Conservation (phyloP, 2,888 invertebrate genomes). For the Ormyrus nitidulus region DNA sequence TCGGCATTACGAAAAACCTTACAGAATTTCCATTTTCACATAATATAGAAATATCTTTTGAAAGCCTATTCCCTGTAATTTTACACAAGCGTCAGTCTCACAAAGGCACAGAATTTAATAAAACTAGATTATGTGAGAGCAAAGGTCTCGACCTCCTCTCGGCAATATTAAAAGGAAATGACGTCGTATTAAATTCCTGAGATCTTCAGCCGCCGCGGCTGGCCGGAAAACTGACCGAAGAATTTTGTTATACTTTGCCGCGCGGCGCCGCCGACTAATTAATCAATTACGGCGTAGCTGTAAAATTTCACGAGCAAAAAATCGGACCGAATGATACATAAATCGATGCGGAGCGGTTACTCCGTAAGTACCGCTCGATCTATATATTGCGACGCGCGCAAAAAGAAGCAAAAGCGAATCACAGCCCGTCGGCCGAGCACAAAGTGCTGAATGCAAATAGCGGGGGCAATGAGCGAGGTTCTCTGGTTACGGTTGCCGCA, state of each 20-base stretch:
- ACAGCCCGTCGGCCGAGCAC: slow-evolving; percentile 7
- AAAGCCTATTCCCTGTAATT: too few relatives aligned
- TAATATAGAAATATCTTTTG: too few relatives aligned
- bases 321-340: too few relatives aligned
- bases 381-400: not conserved
- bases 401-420: slow-evolving; percentile 28
- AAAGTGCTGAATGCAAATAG: slow-evolving; percentile 15
- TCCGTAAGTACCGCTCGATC: slow-evolving; percentile 23
- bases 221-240: too few relatives aligned
- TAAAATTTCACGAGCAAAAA: too few relatives aligned
- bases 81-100: not conserved
- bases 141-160: not conserved
- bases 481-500: slow-evolving; percentile 27
- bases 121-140: slow-evolving; percentile 15
- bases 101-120: slow-evolving; percentile 28
- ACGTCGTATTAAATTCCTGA: slow-evolving; percentile 8
- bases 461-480: slow-evolving; percentile 13
- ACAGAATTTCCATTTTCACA: too few relatives aligned
- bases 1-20: too few relatives aligned
- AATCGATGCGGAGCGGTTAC: not conserved
- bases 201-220: not conserved
- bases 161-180: slow-evolving; percentile 25
- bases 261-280: too few relatives aligned
- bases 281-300: too few relatives aligned
- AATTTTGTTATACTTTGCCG: too few relatives aligned